Evolutionary conservation across 2,113 vertebrate genomes (phyloP), one percentile per base, ranked within the genome.

Genomic region (Mohoua ochrocephala): DNA sequence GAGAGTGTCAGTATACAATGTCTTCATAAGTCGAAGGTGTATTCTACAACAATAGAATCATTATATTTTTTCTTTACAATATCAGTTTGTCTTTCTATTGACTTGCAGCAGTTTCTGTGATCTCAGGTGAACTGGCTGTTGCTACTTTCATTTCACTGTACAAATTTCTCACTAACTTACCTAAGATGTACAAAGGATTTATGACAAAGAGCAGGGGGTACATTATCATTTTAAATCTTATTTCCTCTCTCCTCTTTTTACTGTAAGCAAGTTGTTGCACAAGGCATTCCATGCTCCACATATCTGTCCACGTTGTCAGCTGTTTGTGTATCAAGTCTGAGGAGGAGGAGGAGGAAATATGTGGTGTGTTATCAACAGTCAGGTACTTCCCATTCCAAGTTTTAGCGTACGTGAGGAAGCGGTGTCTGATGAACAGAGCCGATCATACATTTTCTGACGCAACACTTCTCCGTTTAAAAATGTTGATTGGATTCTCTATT

Each of bases 231-330:
- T 84, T 11, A 44, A 37, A 64, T 76, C 61, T 73, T 31, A 49
- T 52, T 92, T 94, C 69, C 33, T 94, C 79, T 88, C 61, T 93
- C 30, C 30, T 93, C 56, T 92, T 91, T 91, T 87, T 76, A 71
- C 44, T 60, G 35, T 69, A 77, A 93, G 84, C 83, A 93, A 20
- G 30, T 16, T 89, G n/a, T 96, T 97, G 90, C 92, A 89, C 73
- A 97, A 94, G 81, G 37, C 86, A 42, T 95, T 81, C 47, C 4
- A 4, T 92, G 52, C 49, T 95, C 73, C 64, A 80, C 90, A 74
- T 96, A 95, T 92, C 92, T 87, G 85, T 42, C 41, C 68, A 19
- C 31, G 52, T 77, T 95, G 93, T 96, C 93, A 96, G 93, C 68
- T 92, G 79, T 93, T 96, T 95, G 52, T 94, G 69, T 64, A 78